Evolutionary conservation across 2,888 invertebrate species (phyloP), one percentile per base, ranked within the genome.

Genomic region (Eupithecia centaureata): DNA sequence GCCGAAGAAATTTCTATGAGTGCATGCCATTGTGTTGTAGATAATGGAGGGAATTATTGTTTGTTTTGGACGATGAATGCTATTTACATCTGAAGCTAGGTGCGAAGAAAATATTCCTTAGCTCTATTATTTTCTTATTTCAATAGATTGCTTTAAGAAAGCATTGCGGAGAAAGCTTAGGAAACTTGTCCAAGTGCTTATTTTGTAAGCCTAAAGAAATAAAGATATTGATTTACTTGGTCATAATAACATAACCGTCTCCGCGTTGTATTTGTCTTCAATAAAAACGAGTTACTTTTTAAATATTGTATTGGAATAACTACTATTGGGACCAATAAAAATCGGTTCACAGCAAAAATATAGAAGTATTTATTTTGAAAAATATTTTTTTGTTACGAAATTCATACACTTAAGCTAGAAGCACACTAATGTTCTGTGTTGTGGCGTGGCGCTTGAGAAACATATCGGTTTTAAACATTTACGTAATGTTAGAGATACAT

Each of bases 1-100:
- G 54, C 38, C 60, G 18, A 5, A 22, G 51, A 38, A 59, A 38
- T 65, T 65, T 60, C 35, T 54, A 65, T 60, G 64, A 62, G 58
- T 42, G 68, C 68, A 64, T 35, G 60, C 15, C 57, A 61, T 64
- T 68, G 57, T 57, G 28, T 54, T 51, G 10, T 52, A 52, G 35
- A 65, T 64, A 60, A 60, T 52, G 28, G 64, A 64, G 27, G 27
- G 42, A 61, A 32, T 30, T 28, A 60, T 60, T 42, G 60, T 60
- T 61, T 47, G 25, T 42, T 56, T 25, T 54, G 13, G 0, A 42
- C 8, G 18, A 42, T 42, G 42, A 42, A 42, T 42, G 42, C 42
- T 18, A 42, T 42, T 42, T 42, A 42, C 18, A 18, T 18, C 42
- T 10, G 42, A 10, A 42, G 42, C 18, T 42, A 10, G 42, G 18